These are phyloP conservation scores for Euthynnus affinis DNA, from an alignment of 2,797 vertebrate genomes.

Conservation along the genomic window DNA sequence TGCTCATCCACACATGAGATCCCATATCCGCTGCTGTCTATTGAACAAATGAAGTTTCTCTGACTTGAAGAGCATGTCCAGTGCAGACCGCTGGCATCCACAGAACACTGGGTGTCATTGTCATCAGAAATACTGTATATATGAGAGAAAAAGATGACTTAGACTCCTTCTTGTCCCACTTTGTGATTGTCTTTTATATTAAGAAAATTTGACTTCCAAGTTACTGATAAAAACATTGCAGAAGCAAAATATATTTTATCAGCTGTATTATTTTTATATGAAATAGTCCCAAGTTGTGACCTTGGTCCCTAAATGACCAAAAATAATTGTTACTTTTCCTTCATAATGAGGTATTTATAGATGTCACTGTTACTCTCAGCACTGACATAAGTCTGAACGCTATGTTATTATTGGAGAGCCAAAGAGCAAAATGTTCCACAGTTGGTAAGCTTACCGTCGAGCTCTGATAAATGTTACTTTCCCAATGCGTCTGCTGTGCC, in stretches of 20 bases:
- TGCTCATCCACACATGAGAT: constrained; percentile 74
- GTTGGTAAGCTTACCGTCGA: constrained; percentile 70
- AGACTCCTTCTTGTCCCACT: too few relatives aligned
- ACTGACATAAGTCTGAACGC: constrained; percentile 26
- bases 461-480: constrained; percentile 74
- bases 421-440: constrained; percentile 13
- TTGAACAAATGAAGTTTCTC: constrained; percentile 73
- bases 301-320: constrained; percentile 5
- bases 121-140: constrained; percentile 25
- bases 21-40: constrained; percentile 53
- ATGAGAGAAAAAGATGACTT: neutral
- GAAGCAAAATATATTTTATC: neutral
- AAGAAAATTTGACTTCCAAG: neutral
- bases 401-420: constrained; percentile 35
- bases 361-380: constrained; percentile 20
- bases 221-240: neutral
- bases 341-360: constrained; percentile 16
- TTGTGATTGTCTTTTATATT: neutral
- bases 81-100: constrained; percentile 21
- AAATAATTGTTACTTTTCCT: constrained; percentile 7
- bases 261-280: constrained; percentile 13
- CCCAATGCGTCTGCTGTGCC: constrained; percentile 67
- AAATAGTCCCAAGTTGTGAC: neutral
- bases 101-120: constrained; percentile 28
- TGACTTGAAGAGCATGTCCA: constrained; percentile 70